Percentiles rank a stretch among this genome's conserved stretches.
Conservation (phyloP, 1,140 invertebrate species). For the Drosophila obscura region DNA sequence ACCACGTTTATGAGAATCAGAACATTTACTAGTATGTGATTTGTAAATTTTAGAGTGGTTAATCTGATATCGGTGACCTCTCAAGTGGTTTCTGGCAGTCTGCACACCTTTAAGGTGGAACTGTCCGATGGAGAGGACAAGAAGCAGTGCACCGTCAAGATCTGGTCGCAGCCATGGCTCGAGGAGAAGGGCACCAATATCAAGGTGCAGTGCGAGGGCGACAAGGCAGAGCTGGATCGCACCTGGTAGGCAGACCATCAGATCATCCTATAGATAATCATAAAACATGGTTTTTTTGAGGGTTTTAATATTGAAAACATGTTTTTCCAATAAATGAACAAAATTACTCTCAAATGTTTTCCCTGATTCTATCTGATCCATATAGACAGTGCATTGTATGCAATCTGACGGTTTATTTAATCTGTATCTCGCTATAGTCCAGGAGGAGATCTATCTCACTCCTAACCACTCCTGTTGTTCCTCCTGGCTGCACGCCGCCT, state of each 20-base stretch:
- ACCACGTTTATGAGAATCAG: background rate
- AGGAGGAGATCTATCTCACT: background rate
- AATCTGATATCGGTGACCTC: conserved; percentile 54
- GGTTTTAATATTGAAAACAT: too few species aligned
- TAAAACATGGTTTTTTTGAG: too few species aligned
- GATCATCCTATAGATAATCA: too few species aligned
- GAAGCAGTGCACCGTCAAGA: conserved; percentile 53
- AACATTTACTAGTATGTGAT: too few species aligned
- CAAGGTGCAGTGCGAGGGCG: conserved; percentile 44
- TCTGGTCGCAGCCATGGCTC: conserved; percentile 58
- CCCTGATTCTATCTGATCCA: too few species aligned
- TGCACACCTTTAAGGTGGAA: conserved; percentile 52
- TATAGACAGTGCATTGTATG: too few species aligned
- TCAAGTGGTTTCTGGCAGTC: conserved; percentile 64
- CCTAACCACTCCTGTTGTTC: conserved; percentile 22
- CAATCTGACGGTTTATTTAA: too few species aligned
- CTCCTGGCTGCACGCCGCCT: too few species aligned
- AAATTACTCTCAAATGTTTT: too few species aligned
- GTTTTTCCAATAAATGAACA: too few species aligned
- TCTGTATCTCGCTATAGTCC: background rate
- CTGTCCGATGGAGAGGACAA: conserved; percentile 43
- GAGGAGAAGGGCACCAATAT: conserved; percentile 52
- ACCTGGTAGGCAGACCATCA: conserved; percentile 12
- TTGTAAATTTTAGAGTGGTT: conserved; percentile 30
- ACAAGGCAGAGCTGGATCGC: conserved; percentile 27